Base-by-base conservation (phyloP, 1,140 invertebrate species). In the Mizuhopecten yessoensis region DNA sequence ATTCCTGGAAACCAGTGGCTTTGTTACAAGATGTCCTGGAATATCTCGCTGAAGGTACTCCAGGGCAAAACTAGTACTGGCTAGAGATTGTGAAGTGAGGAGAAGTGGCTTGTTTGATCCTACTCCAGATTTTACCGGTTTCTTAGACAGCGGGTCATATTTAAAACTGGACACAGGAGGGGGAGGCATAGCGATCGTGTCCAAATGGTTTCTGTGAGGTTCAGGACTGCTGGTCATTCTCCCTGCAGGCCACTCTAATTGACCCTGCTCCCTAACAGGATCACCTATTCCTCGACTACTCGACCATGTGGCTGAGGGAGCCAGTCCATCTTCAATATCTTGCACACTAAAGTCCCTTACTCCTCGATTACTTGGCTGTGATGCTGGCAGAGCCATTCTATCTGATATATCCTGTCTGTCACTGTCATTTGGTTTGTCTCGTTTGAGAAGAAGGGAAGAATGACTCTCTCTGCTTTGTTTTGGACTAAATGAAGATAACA, bases 11-110 rank as follows among this genome's bases (percentile, higher is more conserved):
- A 36, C 34, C 34, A 45, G 36, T 0, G 75, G 87, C 17, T 91
- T 91, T 5, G 90, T 86, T 23, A 91, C n/a, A 20, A 92, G 33
- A 36, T 88, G 75, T 34, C 88, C 39, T 5, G 92, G 91, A 34
- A 89, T 86, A 34, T 91, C 90, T 17, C 89, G 23, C 0, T 34
- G 57, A n/a, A 94, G 42, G 45, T 94, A 92, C n/a, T 90, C 75
- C 57, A 91, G 91, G 20, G 93, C 93, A 92, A 94, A 94, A 45
- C 92, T 90, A 29, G 90, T 93, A 7, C 57, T 90, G 33, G 93
- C 49, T 86, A 94, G 87, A 13, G 93, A 92, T 42, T 88, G 42
- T 15, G 87, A 89, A 0, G 93, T 94, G 10, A 94, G 91, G 0
- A 94, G 42, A 20, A 90, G 88, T 23, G 93, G 93, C 88, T 89